Evolutionary conservation across 2,113 vertebrate species (phyloP), one percentile per base, ranked within the genome.

Genomic region (Jacana jacana): DNA sequence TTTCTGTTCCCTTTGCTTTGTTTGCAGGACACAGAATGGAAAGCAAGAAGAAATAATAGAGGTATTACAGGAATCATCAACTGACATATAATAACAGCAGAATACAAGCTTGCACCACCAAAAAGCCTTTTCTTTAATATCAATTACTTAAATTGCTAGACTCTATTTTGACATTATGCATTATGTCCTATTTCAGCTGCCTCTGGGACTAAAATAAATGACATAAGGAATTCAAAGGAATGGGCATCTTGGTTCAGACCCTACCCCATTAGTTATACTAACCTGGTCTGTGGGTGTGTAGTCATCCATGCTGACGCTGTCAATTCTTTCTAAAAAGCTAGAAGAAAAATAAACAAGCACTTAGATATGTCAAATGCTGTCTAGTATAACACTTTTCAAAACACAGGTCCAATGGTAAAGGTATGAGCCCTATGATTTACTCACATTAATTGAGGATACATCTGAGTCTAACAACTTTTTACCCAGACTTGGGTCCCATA

Each of bases 211-310:
- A 52, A 86, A 83, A 76, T 24, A 63, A 88, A 83, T 78, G 24
- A 75, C 64, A 60, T 3, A 13, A 31, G 81, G 73, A 76, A 83
- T 48, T 49, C 28, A 81, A 35, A 61, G 3, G 9, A 91, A 71
- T 2, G 11, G 42, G 51, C 9, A 6, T 31, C 35, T 46, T 71
- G 31, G 42, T 88, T 96, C 76, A 86, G 82, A 51, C 83, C 44
- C 61, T 75, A 42, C 22, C 77, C 86, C 42, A 7, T 57, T 3
- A 60, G 48, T 76, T 70, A 42, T 72, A 93, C 98, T 69, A 94
- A 99, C 99, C 99, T 99, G 99, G 97, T 99, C 99, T 89, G 99
- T 99, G 93, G 99, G 99, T 54, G 99, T 99, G 97, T 99, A 99
- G 98, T 99, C 99, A 76, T 98, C 99, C 98, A 99, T 98, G 97